Evolutionary conservation across 2,797 vertebrate species (phyloP), one percentile per base, ranked within the genome.

Genomic region (Holocentrus rufus): DNA sequence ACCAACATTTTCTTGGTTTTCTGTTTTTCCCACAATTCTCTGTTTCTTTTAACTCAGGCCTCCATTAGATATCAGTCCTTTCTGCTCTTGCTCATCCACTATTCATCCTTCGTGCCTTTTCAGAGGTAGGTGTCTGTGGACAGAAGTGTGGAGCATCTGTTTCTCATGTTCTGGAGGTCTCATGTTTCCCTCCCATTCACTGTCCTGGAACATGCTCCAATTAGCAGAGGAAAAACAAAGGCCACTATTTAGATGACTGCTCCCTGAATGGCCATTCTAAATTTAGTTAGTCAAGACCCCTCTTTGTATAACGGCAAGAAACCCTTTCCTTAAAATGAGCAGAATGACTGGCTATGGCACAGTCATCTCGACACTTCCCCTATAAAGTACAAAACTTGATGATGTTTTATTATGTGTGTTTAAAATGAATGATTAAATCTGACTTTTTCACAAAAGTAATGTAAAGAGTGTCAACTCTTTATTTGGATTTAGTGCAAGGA

Each of bases 151-250:
- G 49, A 69, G 86, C 83, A 87, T 79, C 85, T 90, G 72, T 81
- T 87, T 87, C 64, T 70, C 31, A 63, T 85, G 80, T 82, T 76
- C 81, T 76, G 27, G 55, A 70, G 68, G 60, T 72, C 69, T 77
- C 62, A 36, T 77, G 60, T 85, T 82, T 69, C 72, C 56, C 64
- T 76, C 57, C 44, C 53, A 63, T 82, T 79, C 67, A 66, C 65
- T 62, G 73, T 82, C 73, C 77, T 60, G 58, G 70, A 87, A 74
- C 69, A 87, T 79, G 75, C 77, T 86, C 72, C 81, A 88, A 82
- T 89, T 86, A 91, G 82, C 81, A 83, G 60, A 84, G 72, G 74
- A 79, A 79, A 88, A 88, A 89, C 79, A 83, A 86, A 77, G 63
- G 55, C 31, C 59, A 72, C 47, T 62, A 67, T 73, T 74, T 72